These are phyloP conservation scores for Polietes domitor DNA, from an alignment of 2,888 invertebrate genomes.

Conservation along the genomic window DNA sequence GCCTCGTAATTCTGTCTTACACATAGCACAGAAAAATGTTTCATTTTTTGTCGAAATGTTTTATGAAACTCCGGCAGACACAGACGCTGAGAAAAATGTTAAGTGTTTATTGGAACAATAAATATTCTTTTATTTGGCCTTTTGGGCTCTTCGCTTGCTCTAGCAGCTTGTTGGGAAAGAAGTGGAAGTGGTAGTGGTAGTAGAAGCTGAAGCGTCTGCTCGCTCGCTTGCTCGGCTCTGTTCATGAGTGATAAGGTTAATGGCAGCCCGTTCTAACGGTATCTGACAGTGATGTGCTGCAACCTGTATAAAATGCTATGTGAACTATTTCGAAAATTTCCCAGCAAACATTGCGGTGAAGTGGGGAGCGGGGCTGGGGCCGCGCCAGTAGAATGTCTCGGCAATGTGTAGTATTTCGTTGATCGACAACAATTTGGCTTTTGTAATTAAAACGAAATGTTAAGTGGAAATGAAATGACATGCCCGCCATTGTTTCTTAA, in stretches of 20 bases:
- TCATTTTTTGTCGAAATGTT: conserved; percentile 5
- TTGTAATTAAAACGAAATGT: neutral
- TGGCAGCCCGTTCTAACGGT: conserved; percentile 17
- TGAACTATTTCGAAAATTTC: conserved; percentile 9
- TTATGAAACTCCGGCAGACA: neutral
- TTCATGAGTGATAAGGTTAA: conserved; percentile 3
- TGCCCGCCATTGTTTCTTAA: neutral
- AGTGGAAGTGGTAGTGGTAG: neutral
- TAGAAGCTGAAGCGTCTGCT: neutral
- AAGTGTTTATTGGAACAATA: conserved; percentile 50
- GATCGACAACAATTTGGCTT: neutral
- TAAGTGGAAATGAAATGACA: neutral
- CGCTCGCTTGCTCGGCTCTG: neutral
- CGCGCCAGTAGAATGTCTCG: neutral
- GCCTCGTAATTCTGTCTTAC: neutral
- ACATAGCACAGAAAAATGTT: neutral
- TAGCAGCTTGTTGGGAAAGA: neutral
- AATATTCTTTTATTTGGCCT: neutral
- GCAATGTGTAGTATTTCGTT: neutral
- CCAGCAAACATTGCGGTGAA: neutral
- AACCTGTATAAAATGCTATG: conserved; percentile 8
- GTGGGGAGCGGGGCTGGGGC: neutral
- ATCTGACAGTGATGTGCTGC: conserved; percentile 26
- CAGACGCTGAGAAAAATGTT: conserved; percentile 28
- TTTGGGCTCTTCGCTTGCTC: neutral